Conservation (phyloP, 2,797 vertebrate species). For the Anableps anableps region DNA sequence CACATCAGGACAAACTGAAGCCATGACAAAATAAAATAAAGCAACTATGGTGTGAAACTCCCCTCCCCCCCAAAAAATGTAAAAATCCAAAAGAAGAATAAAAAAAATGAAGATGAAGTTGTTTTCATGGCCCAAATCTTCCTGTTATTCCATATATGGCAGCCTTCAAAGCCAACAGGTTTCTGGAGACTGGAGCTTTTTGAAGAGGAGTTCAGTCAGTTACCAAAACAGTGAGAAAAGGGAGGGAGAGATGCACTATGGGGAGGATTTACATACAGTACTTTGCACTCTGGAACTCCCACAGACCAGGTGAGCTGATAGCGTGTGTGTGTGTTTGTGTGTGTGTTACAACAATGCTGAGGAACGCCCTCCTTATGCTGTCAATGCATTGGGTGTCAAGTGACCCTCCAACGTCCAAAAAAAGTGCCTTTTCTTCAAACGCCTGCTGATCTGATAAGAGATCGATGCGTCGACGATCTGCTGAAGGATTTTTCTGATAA, state of each 20-base stretch:
- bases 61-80: slow-evolving; percentile 21
- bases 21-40: slow-evolving; percentile 35
- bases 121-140: slow-evolving; percentile 37
- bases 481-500: slow-evolving; percentile 60
- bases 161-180: slow-evolving; percentile 19
- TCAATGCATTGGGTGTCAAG: slow-evolving; percentile 51
- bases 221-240: slow-evolving; percentile 59
- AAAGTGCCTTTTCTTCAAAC: slow-evolving; percentile 61
- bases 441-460: slow-evolving; percentile 54
- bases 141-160: slow-evolving; percentile 37
- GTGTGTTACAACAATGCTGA: slow-evolving; percentile 77
- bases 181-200: slow-evolving; percentile 27
- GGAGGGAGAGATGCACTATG: slow-evolving; percentile 74
- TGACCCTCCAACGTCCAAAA: slow-evolving; percentile 42
- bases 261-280: slow-evolving; percentile 83
- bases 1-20: slow-evolving; percentile 7
- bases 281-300: slow-evolving; percentile 84
- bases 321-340: slow-evolving; percentile 70
- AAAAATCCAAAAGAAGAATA: background rate
- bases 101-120: slow-evolving; percentile 22
- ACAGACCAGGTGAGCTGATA: slow-evolving; percentile 68
- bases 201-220: slow-evolving; percentile 58
- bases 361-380: slow-evolving; percentile 50
- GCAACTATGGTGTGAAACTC: slow-evolving; percentile 78
- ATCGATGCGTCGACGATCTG: slow-evolving; percentile 44